Percentiles rank a stretch among this genome's conserved stretches.
Evolutionary conservation across 2,888 invertebrate genomes (phyloP).

Genomic region (Leptura quadrifasciata): DNA sequence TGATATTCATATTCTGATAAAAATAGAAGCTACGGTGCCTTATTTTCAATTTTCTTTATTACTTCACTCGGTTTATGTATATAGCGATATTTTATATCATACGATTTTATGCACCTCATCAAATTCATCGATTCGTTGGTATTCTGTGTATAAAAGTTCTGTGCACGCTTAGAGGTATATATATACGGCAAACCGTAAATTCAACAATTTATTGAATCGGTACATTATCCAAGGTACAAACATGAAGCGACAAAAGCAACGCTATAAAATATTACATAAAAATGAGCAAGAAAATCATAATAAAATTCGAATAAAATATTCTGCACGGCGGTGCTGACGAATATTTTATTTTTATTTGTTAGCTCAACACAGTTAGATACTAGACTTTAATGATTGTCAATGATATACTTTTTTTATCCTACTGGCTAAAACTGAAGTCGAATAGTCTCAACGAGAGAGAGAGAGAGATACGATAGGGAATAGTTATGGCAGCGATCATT

Average conservation of each 20-base stretch:
- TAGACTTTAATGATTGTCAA: background rate
- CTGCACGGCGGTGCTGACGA: background rate
- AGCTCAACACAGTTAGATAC: background rate
- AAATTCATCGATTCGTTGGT: conserved; percentile 23
- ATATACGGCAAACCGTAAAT: conserved; percentile 45
- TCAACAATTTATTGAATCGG: conserved; percentile 51
- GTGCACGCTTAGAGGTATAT: conserved; percentile 39
- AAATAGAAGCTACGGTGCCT: background rate
- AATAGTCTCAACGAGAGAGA: too few relatives aligned
- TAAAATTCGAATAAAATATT: conserved; percentile 46
- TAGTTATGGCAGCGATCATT: too few relatives aligned
- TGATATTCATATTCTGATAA: background rate
- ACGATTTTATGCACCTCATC: conserved; percentile 27
- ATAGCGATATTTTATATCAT: background rate
- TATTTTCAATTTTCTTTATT: conserved; percentile 1
- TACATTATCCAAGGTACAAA: conserved; percentile 48
- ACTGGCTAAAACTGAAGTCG: too few relatives aligned
- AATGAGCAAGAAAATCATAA: conserved; percentile 34
- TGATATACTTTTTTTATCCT: too few relatives aligned
- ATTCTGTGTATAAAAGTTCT: conserved; percentile 31
- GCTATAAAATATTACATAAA: conserved; percentile 42
- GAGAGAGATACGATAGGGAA: too few relatives aligned
- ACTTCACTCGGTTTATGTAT: background rate
- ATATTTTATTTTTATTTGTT: conserved; percentile 8
- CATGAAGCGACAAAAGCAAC: conserved; percentile 43